phyloP scores from a whole-genome alignment of 2,113 vertebrate species.

The Mobula hypostoma region DNA sequence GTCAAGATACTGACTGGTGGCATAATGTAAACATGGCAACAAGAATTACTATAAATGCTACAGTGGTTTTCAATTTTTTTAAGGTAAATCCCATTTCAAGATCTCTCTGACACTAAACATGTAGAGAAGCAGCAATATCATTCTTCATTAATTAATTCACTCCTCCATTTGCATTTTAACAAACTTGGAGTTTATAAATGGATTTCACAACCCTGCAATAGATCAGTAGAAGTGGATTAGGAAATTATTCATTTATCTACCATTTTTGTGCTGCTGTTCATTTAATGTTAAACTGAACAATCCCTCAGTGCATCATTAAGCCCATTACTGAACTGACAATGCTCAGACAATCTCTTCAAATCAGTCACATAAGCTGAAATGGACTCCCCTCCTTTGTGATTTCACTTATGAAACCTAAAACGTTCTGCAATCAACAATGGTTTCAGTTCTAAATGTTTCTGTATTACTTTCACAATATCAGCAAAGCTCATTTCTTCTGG shows the following conservation, averaged over 20 bases:
- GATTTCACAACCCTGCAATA: not conserved
- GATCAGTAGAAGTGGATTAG: not conserved
- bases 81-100: not conserved
- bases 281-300: not conserved
- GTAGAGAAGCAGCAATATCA: not conserved
- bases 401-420: too few species aligned
- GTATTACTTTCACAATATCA: too few species aligned
- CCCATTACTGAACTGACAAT: too few species aligned
- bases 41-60: not conserved
- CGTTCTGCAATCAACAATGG: too few species aligned
- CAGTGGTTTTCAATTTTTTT: not conserved
- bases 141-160: not conserved
- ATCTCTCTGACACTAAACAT: not conserved
- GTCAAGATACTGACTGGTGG: not conserved
- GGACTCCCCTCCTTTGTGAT: too few species aligned
- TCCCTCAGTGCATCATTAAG: too few species aligned
- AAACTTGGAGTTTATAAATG: not conserved
- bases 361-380: too few species aligned
- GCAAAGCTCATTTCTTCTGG: too few species aligned
- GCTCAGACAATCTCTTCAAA: too few species aligned
- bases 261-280: not conserved
- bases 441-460: too few species aligned
- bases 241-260: not conserved
- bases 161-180: not conserved
- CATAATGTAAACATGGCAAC: not conserved